Conservation (phyloP, 2,113 vertebrate genomes). For the Petrocephalus microphthalmus region DNA sequence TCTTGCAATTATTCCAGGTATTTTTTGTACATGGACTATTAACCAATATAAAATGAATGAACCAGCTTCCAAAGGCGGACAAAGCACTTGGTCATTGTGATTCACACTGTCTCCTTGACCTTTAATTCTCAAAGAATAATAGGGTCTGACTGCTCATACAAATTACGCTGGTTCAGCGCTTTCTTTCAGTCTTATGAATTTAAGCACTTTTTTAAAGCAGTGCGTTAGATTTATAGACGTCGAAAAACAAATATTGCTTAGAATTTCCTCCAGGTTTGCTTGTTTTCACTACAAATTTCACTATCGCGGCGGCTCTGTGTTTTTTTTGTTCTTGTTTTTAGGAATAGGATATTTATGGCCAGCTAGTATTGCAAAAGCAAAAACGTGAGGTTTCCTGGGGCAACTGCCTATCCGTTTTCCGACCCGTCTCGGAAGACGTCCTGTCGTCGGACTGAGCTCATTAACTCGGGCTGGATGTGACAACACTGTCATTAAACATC, state of each 20-base stretch:
- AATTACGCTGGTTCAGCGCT: background rate
- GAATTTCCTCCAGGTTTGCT: background rate
- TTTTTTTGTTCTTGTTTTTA: background rate
- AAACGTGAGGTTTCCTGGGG: background rate
- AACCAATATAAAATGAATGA: background rate
- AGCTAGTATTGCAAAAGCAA: background rate
- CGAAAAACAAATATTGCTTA: background rate
- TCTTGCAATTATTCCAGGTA: background rate
- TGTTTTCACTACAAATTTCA: background rate
- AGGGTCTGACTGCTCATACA: background rate
- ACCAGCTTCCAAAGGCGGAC: background rate
- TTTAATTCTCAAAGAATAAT: background rate
- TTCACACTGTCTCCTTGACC: background rate
- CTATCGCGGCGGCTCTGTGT: background rate
- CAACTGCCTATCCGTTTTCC: background rate
- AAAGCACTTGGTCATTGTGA: background rate
- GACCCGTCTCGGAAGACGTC: background rate
- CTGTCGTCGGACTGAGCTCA: background rate
- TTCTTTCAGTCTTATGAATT: background rate
- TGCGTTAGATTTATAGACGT: background rate
- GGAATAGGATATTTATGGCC: background rate
- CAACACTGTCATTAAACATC: background rate
- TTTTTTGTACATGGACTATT: background rate
- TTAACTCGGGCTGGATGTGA: background rate
- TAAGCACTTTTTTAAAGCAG: background rate